Evolutionary conservation across 2,888 invertebrate species (phyloP).

Genomic region (Caenorhabditis sinica): DNA sequence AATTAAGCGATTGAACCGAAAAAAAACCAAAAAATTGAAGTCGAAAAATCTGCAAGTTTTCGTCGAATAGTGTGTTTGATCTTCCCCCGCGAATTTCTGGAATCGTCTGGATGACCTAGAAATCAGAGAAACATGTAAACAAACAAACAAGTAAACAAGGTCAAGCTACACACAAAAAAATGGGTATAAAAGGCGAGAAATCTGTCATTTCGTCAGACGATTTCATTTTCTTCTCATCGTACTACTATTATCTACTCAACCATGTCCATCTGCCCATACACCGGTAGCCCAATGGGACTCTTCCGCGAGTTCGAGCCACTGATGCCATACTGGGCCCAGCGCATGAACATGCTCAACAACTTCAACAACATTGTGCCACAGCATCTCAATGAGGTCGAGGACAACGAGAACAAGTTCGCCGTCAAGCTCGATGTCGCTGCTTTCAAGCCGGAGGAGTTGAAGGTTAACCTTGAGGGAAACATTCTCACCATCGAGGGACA

Average conservation of each 20-base stretch:
- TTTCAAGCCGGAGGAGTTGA: constrained; percentile 73
- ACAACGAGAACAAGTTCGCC: constrained; percentile 63
- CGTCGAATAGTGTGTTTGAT: constrained; percentile 30
- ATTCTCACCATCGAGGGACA: constrained; percentile 67
- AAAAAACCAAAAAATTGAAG: background rate
- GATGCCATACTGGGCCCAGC: constrained; percentile 47
- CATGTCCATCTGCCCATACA: constrained; percentile 58
- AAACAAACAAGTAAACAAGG: constrained; percentile 37
- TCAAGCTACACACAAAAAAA: constrained; percentile 12
- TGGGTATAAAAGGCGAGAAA: constrained; percentile 35
- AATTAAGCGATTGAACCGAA: background rate
- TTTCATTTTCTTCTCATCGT: constrained; percentile 6
- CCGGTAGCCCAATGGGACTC: constrained; percentile 39
- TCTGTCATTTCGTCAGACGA: constrained; percentile 25
- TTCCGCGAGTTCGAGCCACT: constrained; percentile 32
- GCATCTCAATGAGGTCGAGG: constrained; percentile 42
- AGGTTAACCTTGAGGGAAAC: constrained; percentile 68
- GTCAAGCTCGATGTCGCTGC: constrained; percentile 65
- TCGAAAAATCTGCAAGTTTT: constrained; percentile 1
- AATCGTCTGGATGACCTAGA: constrained; percentile 23
- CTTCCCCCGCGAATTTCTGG: background rate
- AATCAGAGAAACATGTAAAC: constrained; percentile 25
- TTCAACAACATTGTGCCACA: constrained; percentile 47
- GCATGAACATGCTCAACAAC: constrained; percentile 33
- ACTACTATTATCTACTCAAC: constrained; percentile 24